Conservation (phyloP, 64 coral and sea anemone genomes). For the Stichodactyla helianthus region DNA sequence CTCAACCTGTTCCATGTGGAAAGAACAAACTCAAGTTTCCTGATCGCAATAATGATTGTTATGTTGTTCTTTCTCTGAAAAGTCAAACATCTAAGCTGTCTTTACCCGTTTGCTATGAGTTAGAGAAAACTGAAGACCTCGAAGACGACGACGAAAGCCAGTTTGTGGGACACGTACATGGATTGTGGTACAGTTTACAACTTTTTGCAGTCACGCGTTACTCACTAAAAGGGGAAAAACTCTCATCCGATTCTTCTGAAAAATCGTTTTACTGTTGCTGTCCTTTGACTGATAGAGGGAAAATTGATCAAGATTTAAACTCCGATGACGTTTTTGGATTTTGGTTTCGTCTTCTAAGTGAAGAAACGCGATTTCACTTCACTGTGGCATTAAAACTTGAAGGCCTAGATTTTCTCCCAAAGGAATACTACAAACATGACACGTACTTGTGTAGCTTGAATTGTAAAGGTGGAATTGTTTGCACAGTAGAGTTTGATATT, state of each 20-base stretch:
- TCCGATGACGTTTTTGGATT: conserved; percentile 48
- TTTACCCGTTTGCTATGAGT: conserved; percentile 57
- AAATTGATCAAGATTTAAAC: background rate
- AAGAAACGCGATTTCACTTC: conserved; percentile 55
- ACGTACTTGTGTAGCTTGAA: conserved; percentile 2
- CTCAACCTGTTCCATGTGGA: conserved; percentile 61
- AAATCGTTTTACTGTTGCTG: conserved; percentile 49
- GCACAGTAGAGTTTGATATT: conserved; percentile 46
- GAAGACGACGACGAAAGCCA: conserved; percentile 55
- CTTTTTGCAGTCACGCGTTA: conserved; percentile 45
- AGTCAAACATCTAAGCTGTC: conserved; percentile 53
- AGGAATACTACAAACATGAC: conserved; percentile 28
- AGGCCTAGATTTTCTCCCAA: conserved; percentile 22
- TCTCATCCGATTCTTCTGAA: background rate
- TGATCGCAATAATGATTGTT: conserved; percentile 86
- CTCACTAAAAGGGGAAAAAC: conserved; percentile 32
- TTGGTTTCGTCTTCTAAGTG: conserved; percentile 92
- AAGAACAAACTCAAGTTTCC: conserved; percentile 89
- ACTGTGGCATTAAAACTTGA: conserved; percentile 66
- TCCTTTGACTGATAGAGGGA: conserved; percentile 47
- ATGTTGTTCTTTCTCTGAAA: conserved; percentile 52
- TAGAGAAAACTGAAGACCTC: conserved; percentile 8
- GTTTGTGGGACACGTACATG: conserved; percentile 23
- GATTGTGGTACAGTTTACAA: conserved; percentile 65
- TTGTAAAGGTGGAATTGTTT: conserved; percentile 33